Conservation (phyloP, 2,113 vertebrate species). For the Myrmecophaga tridactyla region DNA sequence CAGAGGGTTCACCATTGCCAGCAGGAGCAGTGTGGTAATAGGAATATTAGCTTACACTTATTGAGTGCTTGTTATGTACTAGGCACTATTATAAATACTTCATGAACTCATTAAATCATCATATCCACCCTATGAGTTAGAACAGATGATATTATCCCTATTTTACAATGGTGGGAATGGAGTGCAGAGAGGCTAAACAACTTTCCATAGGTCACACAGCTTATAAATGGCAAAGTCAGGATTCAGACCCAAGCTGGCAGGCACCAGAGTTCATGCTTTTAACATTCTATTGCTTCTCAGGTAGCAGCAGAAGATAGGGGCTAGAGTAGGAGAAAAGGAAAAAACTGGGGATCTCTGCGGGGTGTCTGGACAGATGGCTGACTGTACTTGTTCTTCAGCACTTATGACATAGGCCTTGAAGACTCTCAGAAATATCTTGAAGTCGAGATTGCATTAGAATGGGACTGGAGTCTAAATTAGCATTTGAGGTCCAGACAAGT, state of each 20-base stretch:
- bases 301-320: background rate
- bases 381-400: background rate
- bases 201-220: background rate
- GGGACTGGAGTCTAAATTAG: background rate
- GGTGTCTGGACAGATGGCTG: background rate
- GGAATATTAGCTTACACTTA: background rate
- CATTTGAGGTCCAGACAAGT: background rate
- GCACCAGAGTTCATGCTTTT: background rate
- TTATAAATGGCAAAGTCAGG: background rate
- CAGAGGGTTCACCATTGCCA: background rate
- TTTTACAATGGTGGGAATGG: background rate
- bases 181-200: background rate
- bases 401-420: background rate
- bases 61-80: background rate
- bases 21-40: too few species aligned
- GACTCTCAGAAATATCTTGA: background rate
- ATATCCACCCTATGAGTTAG: background rate
- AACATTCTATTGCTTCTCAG: background rate
- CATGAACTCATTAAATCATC: background rate
- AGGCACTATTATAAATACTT: background rate
- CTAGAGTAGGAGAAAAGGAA: background rate
- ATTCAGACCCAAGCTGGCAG: background rate
- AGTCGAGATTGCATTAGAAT: background rate
- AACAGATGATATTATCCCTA: background rate
- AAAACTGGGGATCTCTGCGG: background rate